Percentiles rank a stretch among this genome's conserved stretches.
These are phyloP conservation scores for Spilarctia lutea DNA, from an alignment of 2,888 invertebrate species.

Conservation along the genomic window DNA sequence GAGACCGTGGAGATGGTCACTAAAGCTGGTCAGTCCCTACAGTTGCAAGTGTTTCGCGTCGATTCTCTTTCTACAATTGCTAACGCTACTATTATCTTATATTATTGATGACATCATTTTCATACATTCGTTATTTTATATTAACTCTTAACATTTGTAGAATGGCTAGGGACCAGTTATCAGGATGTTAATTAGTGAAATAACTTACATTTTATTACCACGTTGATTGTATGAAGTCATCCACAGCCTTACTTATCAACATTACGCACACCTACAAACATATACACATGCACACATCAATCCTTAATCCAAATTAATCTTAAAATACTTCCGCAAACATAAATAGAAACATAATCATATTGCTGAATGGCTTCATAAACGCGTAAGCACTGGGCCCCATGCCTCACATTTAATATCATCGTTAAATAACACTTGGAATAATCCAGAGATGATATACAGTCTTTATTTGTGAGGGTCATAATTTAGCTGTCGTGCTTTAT, in stretches of 20 bases:
- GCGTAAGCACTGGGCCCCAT: slow-evolving; percentile 16
- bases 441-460: slow-evolving; percentile 35
- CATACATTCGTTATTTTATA: too few species aligned
- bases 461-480: slow-evolving; percentile 20
- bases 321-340: background rate
- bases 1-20: too few species aligned
- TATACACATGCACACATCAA: background rate
- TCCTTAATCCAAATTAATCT: background rate
- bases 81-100: too few species aligned
- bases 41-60: too few species aligned
- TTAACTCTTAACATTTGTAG: too few species aligned
- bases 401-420: slow-evolving; percentile 31
- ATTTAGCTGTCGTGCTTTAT: slow-evolving; percentile 17
- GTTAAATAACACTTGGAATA: slow-evolving; percentile 42
- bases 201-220: background rate
- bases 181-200: too few species aligned
- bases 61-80: too few species aligned
- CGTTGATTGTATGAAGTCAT: background rate
- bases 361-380: slow-evolving; percentile 4
- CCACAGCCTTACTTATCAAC: background rate
- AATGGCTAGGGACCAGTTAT: too few species aligned
- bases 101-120: too few species aligned
- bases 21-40: too few species aligned
- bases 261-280: background rate
- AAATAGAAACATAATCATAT: slow-evolving; percentile 2